Evolutionary conservation across 1,140 invertebrate genomes (phyloP).

Genomic region (Drosophila bocki): DNA sequence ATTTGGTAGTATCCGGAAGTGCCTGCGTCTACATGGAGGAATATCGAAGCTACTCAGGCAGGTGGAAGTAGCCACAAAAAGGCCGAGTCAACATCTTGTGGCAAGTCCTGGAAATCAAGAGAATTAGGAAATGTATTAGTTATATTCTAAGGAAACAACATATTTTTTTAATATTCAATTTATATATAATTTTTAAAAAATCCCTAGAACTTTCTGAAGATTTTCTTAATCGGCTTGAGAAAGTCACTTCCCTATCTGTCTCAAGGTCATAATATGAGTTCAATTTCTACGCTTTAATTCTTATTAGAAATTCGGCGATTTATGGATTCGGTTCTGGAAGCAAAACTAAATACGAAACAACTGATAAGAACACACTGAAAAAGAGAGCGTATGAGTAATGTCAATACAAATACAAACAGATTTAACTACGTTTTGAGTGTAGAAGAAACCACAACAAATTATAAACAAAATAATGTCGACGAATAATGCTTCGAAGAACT

Average conservation of each 20-base stretch:
- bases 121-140: neutral
- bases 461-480: conserved; percentile 54
- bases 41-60: conserved; percentile 28
- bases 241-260: conserved; percentile 21
- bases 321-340: conserved; percentile 40
- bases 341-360: conserved; percentile 23
- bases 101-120: conserved; percentile 25
- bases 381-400: conserved; percentile 23
- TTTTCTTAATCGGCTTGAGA: too few relatives aligned
- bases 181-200: neutral
- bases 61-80: conserved; percentile 31
- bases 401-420: conserved; percentile 7
- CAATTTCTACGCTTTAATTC: neutral
- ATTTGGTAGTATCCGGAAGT: conserved; percentile 12
- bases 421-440: conserved; percentile 32
- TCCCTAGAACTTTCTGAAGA: neutral
- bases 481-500: conserved; percentile 22
- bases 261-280: conserved; percentile 17
- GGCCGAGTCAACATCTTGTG: conserved; percentile 30
- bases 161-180: neutral
- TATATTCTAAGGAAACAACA: neutral
- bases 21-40: conserved; percentile 19
- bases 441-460: conserved; percentile 32
- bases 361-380: conserved; percentile 60
- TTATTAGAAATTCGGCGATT: conserved; percentile 21